A percentile compares a stretch with the other conserved stretches of the same genome.
These are phyloP conservation scores for Abscondita cerata DNA, from an alignment of 2,888 invertebrate genomes.

Conservation along the genomic window DNA sequence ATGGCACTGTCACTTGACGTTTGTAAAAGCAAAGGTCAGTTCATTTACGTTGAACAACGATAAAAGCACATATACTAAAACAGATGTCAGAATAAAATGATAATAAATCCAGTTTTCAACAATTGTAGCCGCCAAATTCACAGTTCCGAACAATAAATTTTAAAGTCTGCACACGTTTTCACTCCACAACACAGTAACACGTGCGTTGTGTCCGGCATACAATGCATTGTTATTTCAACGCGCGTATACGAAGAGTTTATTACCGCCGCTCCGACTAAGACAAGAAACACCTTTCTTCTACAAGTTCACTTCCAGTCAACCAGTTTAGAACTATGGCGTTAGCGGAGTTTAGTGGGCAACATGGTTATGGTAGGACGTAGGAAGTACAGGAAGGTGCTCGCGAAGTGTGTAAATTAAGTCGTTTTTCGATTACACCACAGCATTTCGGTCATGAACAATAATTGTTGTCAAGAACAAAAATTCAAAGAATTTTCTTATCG, in stretches of 20 bases:
- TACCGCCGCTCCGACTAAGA: not conserved
- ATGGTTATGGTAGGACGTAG: constrained; percentile 33
- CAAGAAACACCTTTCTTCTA: constrained; percentile 14
- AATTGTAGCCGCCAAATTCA: constrained; percentile 20
- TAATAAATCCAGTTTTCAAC: constrained; percentile 17
- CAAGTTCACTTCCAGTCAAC: constrained; percentile 26
- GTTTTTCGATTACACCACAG: constrained; percentile 20
- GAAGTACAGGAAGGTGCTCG: constrained; percentile 33
- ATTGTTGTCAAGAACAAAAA: no score
- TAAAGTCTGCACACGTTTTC: not conserved
- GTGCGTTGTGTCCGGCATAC: constrained; percentile 2
- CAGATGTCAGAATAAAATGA: constrained; percentile 16
- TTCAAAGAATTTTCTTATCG: no score
- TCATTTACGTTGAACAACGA: no score
- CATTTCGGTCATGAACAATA: no score
- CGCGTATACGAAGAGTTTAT: constrained; percentile 11
- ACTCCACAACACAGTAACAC: constrained; percentile 14
- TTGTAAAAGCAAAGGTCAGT: no score
- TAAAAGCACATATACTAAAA: constrained; percentile 5
- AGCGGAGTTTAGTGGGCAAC: constrained; percentile 18
- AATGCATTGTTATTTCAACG: constrained; percentile 1
- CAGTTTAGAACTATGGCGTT: constrained; percentile 26
- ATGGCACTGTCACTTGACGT: no score
- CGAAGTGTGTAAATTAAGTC: constrained; percentile 14
- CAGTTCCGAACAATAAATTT: constrained; percentile 12